Conservation (phyloP, 2,797 vertebrate genomes). For the Scarus forsteni region DNA sequence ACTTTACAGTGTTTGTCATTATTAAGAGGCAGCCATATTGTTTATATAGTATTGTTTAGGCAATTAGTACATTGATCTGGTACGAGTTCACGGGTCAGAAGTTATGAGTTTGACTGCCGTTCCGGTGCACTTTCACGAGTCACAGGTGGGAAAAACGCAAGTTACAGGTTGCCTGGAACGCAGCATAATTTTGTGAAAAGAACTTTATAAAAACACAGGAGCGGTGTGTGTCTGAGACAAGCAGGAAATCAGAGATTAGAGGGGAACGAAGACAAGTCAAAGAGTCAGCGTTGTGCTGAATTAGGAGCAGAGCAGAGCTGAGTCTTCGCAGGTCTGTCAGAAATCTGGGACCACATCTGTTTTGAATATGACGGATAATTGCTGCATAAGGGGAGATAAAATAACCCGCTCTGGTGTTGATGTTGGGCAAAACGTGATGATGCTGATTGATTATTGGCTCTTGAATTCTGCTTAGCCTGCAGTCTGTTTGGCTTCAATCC, state of each 20-base stretch:
- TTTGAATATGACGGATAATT: slow-evolving; percentile 39
- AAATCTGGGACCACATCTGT: slow-evolving; percentile 57
- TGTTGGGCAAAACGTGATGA: slow-evolving; percentile 9
- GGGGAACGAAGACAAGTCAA: not conserved
- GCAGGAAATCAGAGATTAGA: slow-evolving; percentile 20
- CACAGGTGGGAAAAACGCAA: too few relatives aligned
- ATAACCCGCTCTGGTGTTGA: not conserved
- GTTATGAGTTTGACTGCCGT: too few relatives aligned
- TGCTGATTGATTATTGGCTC: slow-evolving; percentile 15
- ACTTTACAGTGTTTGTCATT: too few relatives aligned
- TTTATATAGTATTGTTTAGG: too few relatives aligned
- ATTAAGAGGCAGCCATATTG: too few relatives aligned
- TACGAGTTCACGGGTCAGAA: too few relatives aligned
- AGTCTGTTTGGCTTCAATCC: slow-evolving; percentile 15
- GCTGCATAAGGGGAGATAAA: not conserved
- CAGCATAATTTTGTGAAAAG: slow-evolving; percentile 5
- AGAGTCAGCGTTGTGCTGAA: slow-evolving; percentile 5
- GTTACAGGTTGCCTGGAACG: not conserved
- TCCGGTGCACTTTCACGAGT: too few relatives aligned
- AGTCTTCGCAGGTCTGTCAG: slow-evolving; percentile 21
- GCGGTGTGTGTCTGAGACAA: not conserved
- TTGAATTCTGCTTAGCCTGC: slow-evolving; percentile 1
- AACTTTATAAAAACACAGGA: slow-evolving; percentile 5
- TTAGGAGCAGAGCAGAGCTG: slow-evolving; percentile 28
- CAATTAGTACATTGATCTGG: too few relatives aligned